Evolutionary conservation across 2,797 vertebrate genomes (phyloP), one percentile per base, ranked within the genome.

Genomic region (Rhinophrynus dorsalis): DNA sequence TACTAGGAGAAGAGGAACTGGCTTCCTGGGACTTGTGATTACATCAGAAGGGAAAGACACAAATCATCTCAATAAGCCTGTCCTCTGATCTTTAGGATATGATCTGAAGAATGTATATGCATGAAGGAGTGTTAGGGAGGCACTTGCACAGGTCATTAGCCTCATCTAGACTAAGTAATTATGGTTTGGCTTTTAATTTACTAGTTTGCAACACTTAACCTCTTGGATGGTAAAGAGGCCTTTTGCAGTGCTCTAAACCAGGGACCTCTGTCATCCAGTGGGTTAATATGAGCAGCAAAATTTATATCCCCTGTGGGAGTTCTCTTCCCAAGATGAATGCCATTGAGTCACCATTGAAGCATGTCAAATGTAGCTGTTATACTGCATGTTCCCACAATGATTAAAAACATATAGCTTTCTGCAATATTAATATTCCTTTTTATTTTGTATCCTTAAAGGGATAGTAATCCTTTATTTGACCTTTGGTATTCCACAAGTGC

Each of bases 121-220:
- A 0, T 69, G 32, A 56, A 17, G 13, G 47, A 40, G 20, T 5
- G 20, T 7, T 33, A 38, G 29, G 59, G 30, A 48, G 67, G 54
- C 26, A 40, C 32, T 13, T 23, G 12, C 42, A 72, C 77, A 63
- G 59, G 58, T 47, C 64, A 61, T 10, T 35, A 55, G 24, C 54
- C 54, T 64, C 50, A 44, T 62, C 7, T 15, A 65, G 67, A 63
- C 59, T 6, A 72, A 80, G 58, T 54, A 80, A 11, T 78, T 78
- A 56, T 67, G 79, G 76, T 67, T 76, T 35, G 47, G 1, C 63
- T 64, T 35, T 13, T 76, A 72, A 76, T 77, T 79, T 81, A 76
- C 48, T 74, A 38, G 67, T 27, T n/a, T n/a, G n/a, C n/a, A n/a
- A n/a, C n/a, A n/a, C n/a, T n/a, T n/a, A n/a, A n/a, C n/a, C n/a